Base-by-base conservation (phyloP, 2,797 vertebrate genomes). In the Acridotheres tristis region DNA sequence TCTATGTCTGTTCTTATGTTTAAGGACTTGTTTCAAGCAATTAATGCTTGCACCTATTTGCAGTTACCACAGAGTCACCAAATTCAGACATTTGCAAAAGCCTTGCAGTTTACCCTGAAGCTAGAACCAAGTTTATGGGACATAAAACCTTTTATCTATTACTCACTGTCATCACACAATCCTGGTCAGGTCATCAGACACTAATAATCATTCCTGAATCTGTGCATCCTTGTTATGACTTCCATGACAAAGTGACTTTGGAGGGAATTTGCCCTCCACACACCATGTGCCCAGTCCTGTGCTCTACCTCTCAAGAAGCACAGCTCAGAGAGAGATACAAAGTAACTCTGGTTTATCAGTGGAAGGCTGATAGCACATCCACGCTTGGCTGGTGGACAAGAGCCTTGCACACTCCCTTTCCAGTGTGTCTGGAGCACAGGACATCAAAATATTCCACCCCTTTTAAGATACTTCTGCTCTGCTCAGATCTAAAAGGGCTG, bases 61-160 rank as follows among this genome's bases (percentile, higher is more conserved):
- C 69, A 90, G 65, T 66, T 92, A 89, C 34, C 71, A 69, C 65
- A 77, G 21, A 76, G 22, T 62, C 21, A 3, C 73, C 89, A 92
- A 90, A 72, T 76, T 85, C 58, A 19, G 36, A 66, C 4, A 1
- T 92, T 91, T 95, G 57, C 68, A 77, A 89, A 93, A 74, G 48
- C 62, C 81, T 86, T 61, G 47, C 4, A 1, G 73, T 74, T 90
- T 75, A 90, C 59, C 79, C 50, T 53, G 43, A 93, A 96, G 81
- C 3, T 0, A 94, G 55, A 93, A 84, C 16, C 38, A 71, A 79
- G 40, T 91, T 94, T 89, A 76, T 51, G 43, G 79, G 63, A 84
- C 59, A 93, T 43, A 85, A 92, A 93, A 83, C 58, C 90, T 91
- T 95, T 89, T 86, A 34, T 79, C n/a, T 84, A 58, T 86, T 71